Conservation (phyloP, 2,888 invertebrate genomes). For the Ectemnius cavifrons region DNA sequence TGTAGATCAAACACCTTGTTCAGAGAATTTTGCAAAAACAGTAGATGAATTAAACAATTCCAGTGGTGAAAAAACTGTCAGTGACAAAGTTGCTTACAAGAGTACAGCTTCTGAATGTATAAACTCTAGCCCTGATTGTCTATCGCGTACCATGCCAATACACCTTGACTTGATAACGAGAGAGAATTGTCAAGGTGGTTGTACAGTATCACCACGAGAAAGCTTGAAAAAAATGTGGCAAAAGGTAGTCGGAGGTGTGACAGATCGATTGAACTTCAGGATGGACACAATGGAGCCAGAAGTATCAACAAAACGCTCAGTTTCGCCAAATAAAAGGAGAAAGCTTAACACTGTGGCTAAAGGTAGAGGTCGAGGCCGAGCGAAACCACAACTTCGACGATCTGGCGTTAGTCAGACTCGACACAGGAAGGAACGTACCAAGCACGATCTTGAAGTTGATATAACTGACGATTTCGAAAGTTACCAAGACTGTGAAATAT, state of each 20-base stretch:
- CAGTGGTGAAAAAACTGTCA: background rate
- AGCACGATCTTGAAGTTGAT: slow-evolving; percentile 58
- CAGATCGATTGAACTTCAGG: slow-evolving; percentile 42
- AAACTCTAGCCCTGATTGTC: background rate
- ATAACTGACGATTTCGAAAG: slow-evolving; percentile 59
- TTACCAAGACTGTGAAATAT: slow-evolving; percentile 55
- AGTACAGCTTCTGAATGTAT: background rate
- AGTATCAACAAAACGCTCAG: slow-evolving; percentile 40
- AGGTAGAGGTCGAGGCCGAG: slow-evolving; percentile 64
- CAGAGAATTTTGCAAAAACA: background rate
- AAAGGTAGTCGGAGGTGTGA: slow-evolving; percentile 42
- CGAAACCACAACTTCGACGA: slow-evolving; percentile 64
- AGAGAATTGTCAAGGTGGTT: background rate
- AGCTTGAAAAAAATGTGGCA: slow-evolving; percentile 43
- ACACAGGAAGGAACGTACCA: slow-evolving; percentile 65
- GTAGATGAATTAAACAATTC: slow-evolving; percentile 14
- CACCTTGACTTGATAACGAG: background rate
- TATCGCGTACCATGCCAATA: no score
- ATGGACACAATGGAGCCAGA: slow-evolving; percentile 30
- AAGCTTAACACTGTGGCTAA: slow-evolving; percentile 57
- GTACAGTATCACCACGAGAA: background rate
- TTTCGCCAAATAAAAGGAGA: slow-evolving; percentile 49
- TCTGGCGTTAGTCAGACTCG: slow-evolving; percentile 70
- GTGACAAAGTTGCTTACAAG: slow-evolving; percentile 1
- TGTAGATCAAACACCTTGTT: background rate